These are phyloP conservation scores for Himalopsyche japonica DNA, from an alignment of 2,888 invertebrate genomes.

Conservation along the genomic window DNA sequence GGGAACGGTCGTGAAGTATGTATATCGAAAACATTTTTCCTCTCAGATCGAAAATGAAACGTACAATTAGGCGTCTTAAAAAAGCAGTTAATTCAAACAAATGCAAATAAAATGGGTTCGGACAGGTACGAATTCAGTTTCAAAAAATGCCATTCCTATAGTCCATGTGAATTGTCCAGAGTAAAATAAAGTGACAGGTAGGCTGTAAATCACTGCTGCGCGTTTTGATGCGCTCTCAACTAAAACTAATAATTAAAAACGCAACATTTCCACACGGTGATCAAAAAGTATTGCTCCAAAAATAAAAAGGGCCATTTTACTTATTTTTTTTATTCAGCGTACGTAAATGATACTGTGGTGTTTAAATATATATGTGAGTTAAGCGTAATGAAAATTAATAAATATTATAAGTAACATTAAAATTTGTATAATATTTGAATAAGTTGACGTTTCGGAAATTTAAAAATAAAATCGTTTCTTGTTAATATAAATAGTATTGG, in stretches of 20 bases:
- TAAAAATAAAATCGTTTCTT: too few species aligned
- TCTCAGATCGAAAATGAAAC: neutral
- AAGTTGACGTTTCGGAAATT: too few species aligned
- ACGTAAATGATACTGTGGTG: too few species aligned
- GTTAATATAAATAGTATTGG: too few species aligned
- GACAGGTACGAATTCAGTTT: neutral
- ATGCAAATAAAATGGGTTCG: neutral
- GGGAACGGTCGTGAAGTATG: neutral
- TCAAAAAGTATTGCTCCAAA: neutral
- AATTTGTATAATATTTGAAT: too few species aligned
- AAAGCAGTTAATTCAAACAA: neutral
- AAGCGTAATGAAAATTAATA: too few species aligned
- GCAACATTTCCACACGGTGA: neutral
- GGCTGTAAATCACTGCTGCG: neutral
- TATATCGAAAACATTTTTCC: neutral
- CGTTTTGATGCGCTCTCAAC: neutral
- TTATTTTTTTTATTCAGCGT: too few species aligned
- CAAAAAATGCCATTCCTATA: neutral
- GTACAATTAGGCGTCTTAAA: neutral
- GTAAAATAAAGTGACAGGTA: neutral
- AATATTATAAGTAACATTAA: too few species aligned
- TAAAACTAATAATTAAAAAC: slow-evolving; percentile 27
- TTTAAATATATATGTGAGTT: too few species aligned
- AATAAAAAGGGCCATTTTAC: neutral
- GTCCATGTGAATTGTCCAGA: neutral